These are phyloP conservation scores for Subanguina moxae DNA, from an alignment of 1,140 invertebrate species.

Conservation along the genomic window DNA sequence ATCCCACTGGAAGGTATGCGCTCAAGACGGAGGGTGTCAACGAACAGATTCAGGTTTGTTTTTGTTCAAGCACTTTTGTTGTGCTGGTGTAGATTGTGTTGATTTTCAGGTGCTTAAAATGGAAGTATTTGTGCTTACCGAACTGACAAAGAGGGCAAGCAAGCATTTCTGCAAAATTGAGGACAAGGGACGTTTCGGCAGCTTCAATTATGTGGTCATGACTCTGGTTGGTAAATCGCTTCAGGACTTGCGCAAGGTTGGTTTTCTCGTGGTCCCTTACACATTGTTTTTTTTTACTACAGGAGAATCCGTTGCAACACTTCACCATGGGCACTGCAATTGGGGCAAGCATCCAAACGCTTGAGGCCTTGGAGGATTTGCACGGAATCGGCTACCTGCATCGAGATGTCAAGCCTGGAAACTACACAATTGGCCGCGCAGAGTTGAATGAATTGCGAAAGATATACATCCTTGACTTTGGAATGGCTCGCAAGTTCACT, in stretches of 20 bases:
- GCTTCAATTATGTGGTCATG: too few relatives aligned
- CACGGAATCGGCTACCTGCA: conserved; percentile 41
- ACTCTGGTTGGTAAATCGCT: conserved; percentile 51
- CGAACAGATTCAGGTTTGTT: conserved; percentile 47
- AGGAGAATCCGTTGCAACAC: conserved; percentile 24
- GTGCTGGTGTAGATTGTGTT: conserved; percentile 33
- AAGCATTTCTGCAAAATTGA: too few relatives aligned
- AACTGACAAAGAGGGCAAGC: conserved; percentile 42
- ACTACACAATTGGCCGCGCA: conserved; percentile 29
- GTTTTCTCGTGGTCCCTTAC: background rate
- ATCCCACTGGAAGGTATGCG: conserved; percentile 41
- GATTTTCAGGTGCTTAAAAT: too few relatives aligned
- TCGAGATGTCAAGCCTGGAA: conserved; percentile 46
- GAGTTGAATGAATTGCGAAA: conserved; percentile 35
- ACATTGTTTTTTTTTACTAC: background rate
- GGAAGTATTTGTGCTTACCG: conserved; percentile 47
- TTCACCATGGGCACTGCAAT: conserved; percentile 37
- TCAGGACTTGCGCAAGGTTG: conserved; percentile 51
- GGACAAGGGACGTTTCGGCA: conserved; percentile 49
- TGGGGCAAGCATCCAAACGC: conserved; percentile 31
- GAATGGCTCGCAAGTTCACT: conserved; percentile 35
- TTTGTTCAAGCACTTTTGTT: conserved; percentile 21
- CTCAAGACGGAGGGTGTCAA: conserved; percentile 48
- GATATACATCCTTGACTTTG: conserved; percentile 46
- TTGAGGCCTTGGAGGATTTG: conserved; percentile 40